Base-by-base conservation (phyloP, 2,797 vertebrate species). In the Bryconaethiops microstoma region DNA sequence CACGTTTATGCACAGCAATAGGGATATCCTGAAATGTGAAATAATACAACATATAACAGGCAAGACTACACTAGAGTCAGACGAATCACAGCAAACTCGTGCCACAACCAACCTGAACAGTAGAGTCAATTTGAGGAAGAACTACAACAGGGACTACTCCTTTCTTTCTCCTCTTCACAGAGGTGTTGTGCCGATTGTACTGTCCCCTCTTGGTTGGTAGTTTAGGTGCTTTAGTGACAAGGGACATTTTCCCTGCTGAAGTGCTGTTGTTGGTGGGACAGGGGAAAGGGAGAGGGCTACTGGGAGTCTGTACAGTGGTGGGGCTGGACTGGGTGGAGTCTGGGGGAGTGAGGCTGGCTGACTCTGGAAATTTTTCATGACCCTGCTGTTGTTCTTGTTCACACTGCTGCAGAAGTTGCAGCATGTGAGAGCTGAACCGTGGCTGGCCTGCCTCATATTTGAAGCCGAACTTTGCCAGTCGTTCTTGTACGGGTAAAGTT, bases 401-500 rank as follows among this genome's bases (percentile, higher is more conserved):
- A 67, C 50, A 70, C 13, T n/a, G 29, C 60, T 82, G 79, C 71
- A 87, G 79, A 29, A 82, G 74, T 25, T 78, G 93, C 71, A 95
- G 90, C 54, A 97, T 94, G 17, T 86, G 90, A 55, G 96, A 95
- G 81, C 96, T 99, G 21, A 99, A 94, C 7, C 91, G 95, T 60
- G 97, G 96, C 74, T 95, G 95, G 54, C 94, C 92, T 1, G 94
- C 93, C 12, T 96, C 89, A 0, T 98, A 99, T 60, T 95, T 86
- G 84, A 97, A 98, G 14, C 93, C 94, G 81, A 96, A 99, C 88
- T 95, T 97, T 74, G 92, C 92, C 82, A 95, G 91, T 79, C 97
- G 94, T 12, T 97, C 95, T 40, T 97, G 95, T 60, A 89, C 76
- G 0, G 94, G 82, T 95, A 99, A 94, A 89, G 76, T 8, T 16